Percentiles rank a stretch among this genome's conserved stretches.
Evolutionary conservation across 2,888 invertebrate species (phyloP).

Genomic region (Agrenia bidenticulata): DNA sequence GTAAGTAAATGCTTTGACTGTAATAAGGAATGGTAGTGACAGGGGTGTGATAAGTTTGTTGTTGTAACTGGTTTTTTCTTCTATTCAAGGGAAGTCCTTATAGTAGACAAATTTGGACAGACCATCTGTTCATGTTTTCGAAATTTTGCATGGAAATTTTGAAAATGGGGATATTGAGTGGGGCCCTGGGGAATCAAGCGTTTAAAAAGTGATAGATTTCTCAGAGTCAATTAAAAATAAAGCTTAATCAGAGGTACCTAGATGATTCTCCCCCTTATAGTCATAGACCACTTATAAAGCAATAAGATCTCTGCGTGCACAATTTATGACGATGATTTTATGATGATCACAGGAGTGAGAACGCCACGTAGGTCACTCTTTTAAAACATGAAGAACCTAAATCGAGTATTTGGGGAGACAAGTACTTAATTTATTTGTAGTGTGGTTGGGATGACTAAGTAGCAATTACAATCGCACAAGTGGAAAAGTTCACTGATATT

Average conservation of each 20-base stretch:
- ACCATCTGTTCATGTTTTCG: slow-evolving; percentile 43
- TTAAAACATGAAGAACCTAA: slow-evolving; percentile 2
- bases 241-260: too few relatives aligned
- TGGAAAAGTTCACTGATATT: slow-evolving; percentile 4
- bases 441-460: slow-evolving; percentile 1
- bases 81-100: slow-evolving; percentile 43
- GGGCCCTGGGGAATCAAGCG: too few relatives aligned
- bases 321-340: slow-evolving; percentile 1
- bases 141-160: slow-evolving; percentile 20
- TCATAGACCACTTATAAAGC: too few relatives aligned
- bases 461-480: neutral
- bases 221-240: too few relatives aligned
- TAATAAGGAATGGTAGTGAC: slow-evolving; percentile 19
- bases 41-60: slow-evolving; percentile 39
- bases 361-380: slow-evolving; percentile 16
- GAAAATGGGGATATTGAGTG: too few relatives aligned
- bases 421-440: slow-evolving; percentile 1
- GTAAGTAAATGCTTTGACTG: slow-evolving; percentile 7
- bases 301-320: neutral
- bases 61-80: slow-evolving; percentile 46
- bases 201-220: too few relatives aligned
- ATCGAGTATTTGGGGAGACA: slow-evolving; percentile 5
- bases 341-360: slow-evolving; percentile 4
- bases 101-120: slow-evolving; percentile 44
- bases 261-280: too few relatives aligned